Base-by-base conservation (phyloP, 1,140 invertebrate species). In the Plutomurus gul region DNA sequence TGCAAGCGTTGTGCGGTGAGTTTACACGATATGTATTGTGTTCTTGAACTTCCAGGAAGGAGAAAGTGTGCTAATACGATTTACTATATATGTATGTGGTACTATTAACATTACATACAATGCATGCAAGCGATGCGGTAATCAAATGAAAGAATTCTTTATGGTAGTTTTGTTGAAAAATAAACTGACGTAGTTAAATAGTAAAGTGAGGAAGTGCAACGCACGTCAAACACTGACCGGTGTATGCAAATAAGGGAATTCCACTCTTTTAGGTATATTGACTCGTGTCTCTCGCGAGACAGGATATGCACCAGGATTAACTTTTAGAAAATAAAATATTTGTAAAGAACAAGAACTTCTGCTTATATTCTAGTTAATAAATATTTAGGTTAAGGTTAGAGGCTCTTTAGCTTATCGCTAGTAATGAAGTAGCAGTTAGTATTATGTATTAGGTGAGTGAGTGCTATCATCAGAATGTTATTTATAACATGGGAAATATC, bases 291-390 rank as follows among this genome's bases (percentile, higher is more conserved):
- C 25, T 65, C 30, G 20, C 56, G 7, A 51, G 25, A 33, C 56
- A 65, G 56, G 56, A 65, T 65, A 65, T 65, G 56, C 56, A 65
- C 56, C 30, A 65, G 56, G 56, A 65, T 65, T 65, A 65, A n/a
- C n/a, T n/a, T n/a, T n/a, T n/a, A 27, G 25, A 16, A 33, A 33
- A 8, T 20, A 10, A 43, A 65, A 16, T 16, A 13, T n/a, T n/a
- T n/a, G n/a, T n/a, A 65, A 65, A 56, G 30, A 22, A 56, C 7
- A 25, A 8, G 16, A 56, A 22, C 11, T 11, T 33, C 2, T 60
- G 25, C 30, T 36, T 0, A 65, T 65, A 36, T 65, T 65, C 36
- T 33, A n/a, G 3, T 30, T 20, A 27, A n/a, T n/a, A n/a, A 65
- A 27, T 33, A 65, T 33, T 65, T 30, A 65, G 56, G 56, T 65